These are phyloP conservation scores for Operophtera brumata DNA, from an alignment of 2,888 invertebrate species.

Conservation along the genomic window DNA sequence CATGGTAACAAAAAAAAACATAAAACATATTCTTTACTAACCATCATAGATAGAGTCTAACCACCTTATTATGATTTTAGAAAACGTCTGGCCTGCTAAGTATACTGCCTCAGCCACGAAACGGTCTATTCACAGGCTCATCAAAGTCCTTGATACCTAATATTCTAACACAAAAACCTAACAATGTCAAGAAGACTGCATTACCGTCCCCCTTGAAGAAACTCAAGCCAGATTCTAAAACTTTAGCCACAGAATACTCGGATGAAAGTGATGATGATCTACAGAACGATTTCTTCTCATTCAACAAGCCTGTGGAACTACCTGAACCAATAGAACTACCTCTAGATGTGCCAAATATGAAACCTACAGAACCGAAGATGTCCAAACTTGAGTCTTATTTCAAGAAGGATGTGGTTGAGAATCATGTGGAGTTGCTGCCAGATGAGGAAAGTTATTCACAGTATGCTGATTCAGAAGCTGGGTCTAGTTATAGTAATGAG, in stretches of 20 bases:
- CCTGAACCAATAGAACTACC: constrained; percentile 57
- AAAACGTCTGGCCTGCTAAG: constrained; percentile 84
- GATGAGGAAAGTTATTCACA: constrained; percentile 28
- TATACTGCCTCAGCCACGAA: constrained; percentile 85
- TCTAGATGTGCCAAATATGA: constrained; percentile 46
- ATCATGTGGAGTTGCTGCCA: constrained; percentile 34
- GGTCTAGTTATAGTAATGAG: constrained; percentile 37
- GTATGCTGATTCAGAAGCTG: constrained; percentile 34
- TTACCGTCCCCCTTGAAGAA: constrained; percentile 47
- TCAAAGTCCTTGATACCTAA: constrained; percentile 65
- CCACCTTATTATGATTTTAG: constrained; percentile 48
- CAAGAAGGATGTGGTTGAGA: constrained; percentile 50
- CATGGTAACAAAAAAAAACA: too few species aligned
- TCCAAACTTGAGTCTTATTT: constrained; percentile 63
- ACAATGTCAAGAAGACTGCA: constrained; percentile 43
- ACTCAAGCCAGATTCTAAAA: constrained; percentile 41
- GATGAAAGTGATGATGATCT: constrained; percentile 77
- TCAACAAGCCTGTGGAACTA: constrained; percentile 69
- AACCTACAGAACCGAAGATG: constrained; percentile 32
- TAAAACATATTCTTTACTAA: not conserved
- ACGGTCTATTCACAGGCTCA: constrained; percentile 55
- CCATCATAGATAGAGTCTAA: not conserved
- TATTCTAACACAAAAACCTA: constrained; percentile 64
- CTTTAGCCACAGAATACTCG: constrained; percentile 52
- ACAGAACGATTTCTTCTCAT: constrained; percentile 78